A percentile compares a stretch with the other conserved stretches of the same genome.
phyloP scores from a whole-genome alignment of 1,140 invertebrate genomes.

The Agraylea sexmaculata region DNA sequence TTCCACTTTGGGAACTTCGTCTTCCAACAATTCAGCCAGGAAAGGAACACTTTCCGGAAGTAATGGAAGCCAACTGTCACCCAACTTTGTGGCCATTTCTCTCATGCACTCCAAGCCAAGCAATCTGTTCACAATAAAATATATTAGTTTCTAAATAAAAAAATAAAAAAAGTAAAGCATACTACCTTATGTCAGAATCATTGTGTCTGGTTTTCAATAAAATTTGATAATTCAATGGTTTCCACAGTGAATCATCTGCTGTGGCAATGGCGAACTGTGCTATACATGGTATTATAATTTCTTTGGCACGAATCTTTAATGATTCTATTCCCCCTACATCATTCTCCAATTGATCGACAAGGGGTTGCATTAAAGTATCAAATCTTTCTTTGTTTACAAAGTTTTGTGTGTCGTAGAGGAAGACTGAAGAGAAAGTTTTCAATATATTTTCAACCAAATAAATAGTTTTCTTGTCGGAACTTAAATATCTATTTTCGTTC shows the following conservation, averaged over 20 bases:
- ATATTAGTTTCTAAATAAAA: slow-evolving; percentile 9
- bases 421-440: slow-evolving; percentile 63
- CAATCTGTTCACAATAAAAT: slow-evolving; percentile 27
- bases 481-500: slow-evolving; percentile 38
- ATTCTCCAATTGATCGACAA: slow-evolving; percentile 86
- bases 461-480: slow-evolving; percentile 41
- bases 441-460: slow-evolving; percentile 56
- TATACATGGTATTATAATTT: slow-evolving; percentile 63
- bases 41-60: slow-evolving; percentile 76
- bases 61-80: slow-evolving; percentile 68
- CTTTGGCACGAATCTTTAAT: slow-evolving; percentile 47
- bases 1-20: slow-evolving; percentile 71
- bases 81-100: slow-evolving; percentile 61
- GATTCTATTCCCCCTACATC: slow-evolving; percentile 46
- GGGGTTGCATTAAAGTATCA: slow-evolving; percentile 66
- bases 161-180: slow-evolving; percentile 6
- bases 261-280: slow-evolving; percentile 69
- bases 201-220: slow-evolving; percentile 74
- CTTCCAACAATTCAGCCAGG: slow-evolving; percentile 70
- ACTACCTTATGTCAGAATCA: slow-evolving; percentile 45
- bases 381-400: slow-evolving; percentile 80
- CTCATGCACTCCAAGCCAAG: slow-evolving; percentile 50
- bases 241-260: slow-evolving; percentile 77
- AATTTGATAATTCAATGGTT: slow-evolving; percentile 79
- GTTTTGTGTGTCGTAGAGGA: slow-evolving; percentile 67